Evolutionary conservation across 1,140 invertebrate species (phyloP).

Genomic region (Apis mellifera): DNA sequence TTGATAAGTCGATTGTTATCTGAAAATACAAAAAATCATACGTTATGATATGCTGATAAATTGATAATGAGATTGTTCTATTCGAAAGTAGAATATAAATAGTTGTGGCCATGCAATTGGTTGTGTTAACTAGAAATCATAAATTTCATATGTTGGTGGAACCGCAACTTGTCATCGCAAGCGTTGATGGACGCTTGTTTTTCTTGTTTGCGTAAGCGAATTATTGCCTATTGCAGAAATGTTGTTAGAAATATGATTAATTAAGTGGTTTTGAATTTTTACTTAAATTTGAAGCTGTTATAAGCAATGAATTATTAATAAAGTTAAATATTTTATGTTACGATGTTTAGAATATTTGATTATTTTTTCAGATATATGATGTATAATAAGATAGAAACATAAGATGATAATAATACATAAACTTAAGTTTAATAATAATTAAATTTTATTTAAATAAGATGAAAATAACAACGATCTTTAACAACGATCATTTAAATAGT

Average conservation of each 20-base stretch:
- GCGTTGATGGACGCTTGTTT: conserved; percentile 42
- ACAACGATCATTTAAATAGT: too few species aligned
- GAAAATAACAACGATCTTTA: too few species aligned
- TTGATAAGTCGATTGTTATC: background rate
- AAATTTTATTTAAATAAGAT: too few species aligned
- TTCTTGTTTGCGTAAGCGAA: conserved; percentile 24
- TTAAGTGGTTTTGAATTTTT: background rate
- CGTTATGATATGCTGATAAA: conserved; percentile 49
- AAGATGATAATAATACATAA: too few species aligned
- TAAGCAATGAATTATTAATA: too few species aligned
- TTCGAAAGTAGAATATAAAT: conserved; percentile 47
- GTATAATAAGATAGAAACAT: too few species aligned
- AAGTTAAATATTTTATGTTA: background rate
- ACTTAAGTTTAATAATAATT: too few species aligned
- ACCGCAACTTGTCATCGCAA: conserved; percentile 43
- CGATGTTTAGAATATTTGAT: background rate
- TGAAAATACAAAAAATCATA: background rate
- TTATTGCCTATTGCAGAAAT: conserved; percentile 25
- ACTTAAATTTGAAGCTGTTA: background rate
- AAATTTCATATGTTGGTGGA: conserved; percentile 20
- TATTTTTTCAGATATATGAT: too few species aligned
- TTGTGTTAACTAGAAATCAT: conserved; percentile 38
- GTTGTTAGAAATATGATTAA: background rate
- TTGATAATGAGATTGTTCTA: conserved; percentile 43
- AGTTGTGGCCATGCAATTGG: conserved; percentile 30